Percentiles rank a stretch among this genome's conserved stretches.
Conservation (phyloP, 1,140 invertebrate species). For the Ylistrum balloti region DNA sequence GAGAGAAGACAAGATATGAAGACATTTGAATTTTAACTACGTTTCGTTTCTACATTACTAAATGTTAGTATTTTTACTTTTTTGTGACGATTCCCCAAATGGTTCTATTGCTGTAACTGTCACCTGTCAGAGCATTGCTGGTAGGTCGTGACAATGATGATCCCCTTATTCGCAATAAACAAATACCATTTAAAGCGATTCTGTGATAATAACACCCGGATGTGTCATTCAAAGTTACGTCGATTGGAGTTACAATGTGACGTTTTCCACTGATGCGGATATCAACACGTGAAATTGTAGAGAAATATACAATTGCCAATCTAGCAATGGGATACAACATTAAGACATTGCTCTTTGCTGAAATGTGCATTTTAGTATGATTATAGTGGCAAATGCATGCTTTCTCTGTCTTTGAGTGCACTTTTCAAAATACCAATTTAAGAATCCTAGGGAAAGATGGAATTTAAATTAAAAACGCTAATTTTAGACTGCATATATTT, state of each 20-base stretch:
- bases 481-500: no score
- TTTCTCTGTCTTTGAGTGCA: not conserved
- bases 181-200: not conserved
- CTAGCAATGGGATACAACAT: not conserved
- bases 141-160: not conserved
- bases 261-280: not conserved
- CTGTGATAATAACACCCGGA: not conserved
- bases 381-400: not conserved
- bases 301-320: not conserved
- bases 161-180: not conserved
- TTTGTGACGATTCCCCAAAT: not conserved
- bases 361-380: slow-evolving; percentile 29
- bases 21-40: not conserved
- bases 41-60: not conserved
- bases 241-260: not conserved
- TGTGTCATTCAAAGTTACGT: not conserved
- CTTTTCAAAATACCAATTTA: no score
- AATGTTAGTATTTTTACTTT: not conserved
- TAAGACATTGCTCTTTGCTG: not conserved
- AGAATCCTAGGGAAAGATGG: no score
- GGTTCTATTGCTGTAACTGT: not conserved
- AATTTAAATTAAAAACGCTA: no score
- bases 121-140: not conserved
- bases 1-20: not conserved
- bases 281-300: not conserved